Evolutionary conservation across 2,888 invertebrate genomes (phyloP).

Genomic region (Phyto melanocephala): DNA sequence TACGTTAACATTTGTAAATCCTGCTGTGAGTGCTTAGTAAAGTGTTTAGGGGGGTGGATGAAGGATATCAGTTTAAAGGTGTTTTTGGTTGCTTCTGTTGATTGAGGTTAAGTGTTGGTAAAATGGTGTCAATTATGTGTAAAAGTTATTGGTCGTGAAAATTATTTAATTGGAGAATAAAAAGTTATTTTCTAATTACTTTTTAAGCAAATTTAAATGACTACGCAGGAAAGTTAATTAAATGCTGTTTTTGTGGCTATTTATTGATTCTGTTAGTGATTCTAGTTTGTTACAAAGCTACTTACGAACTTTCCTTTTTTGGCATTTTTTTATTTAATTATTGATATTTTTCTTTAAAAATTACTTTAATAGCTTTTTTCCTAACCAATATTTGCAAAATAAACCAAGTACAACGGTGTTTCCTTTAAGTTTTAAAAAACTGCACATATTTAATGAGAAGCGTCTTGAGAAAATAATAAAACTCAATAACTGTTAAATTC

Average conservation of each 20-base stretch:
- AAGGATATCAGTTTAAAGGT: neutral
- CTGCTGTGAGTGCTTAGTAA: neutral
- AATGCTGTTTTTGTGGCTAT: neutral
- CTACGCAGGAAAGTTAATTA: neutral
- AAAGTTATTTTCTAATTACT: conserved; percentile 56
- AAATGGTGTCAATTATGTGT: conserved; percentile 71
- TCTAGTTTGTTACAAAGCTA: too few species aligned
- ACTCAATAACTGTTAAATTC: too few species aligned
- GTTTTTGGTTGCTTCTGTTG: conserved; percentile 12
- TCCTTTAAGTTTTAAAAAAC: too few species aligned
- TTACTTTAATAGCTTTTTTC: too few species aligned
- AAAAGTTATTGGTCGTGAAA: conserved; percentile 66
- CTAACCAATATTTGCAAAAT: too few species aligned
- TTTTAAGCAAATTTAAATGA: conserved; percentile 42
- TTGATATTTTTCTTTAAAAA: too few species aligned
- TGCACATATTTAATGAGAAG: too few species aligned
- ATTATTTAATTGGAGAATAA: conserved; percentile 43
- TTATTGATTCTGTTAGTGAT: neutral
- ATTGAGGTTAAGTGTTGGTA: conserved; percentile 64
- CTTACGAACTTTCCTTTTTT: too few species aligned
- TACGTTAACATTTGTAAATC: neutral
- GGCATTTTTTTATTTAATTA: too few species aligned
- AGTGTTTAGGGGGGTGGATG: neutral
- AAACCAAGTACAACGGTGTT: too few species aligned
- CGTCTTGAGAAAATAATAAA: too few species aligned